Evolutionary conservation across 2,888 invertebrate genomes (phyloP), one percentile per base, ranked within the genome.

Genomic region (Leistus spinibarbis): DNA sequence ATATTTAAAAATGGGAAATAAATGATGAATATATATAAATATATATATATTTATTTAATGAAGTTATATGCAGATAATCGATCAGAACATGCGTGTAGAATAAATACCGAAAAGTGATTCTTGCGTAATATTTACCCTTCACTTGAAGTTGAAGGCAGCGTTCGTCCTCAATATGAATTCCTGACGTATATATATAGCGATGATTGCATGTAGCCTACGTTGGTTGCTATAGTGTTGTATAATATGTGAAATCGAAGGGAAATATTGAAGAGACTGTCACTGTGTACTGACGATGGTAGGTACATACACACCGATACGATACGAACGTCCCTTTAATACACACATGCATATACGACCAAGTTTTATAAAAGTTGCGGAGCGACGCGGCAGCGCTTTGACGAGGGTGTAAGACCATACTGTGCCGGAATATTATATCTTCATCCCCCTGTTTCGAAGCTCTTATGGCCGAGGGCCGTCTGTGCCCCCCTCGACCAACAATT

Each of bases 361-460:
- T 73, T 73, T 67, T 73, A 60, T 73, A 73, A 73, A 73, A 73
- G 73, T 73, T 73, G 19, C 67, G 66, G 67, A 24, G 73, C 54
- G 66, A 9, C 54, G 66, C 16, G 27, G 67, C n/a, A 40, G 40
- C 40, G 40, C 40, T 62, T 23, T 73, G 73, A 73, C 73, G 73
- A 73, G 73, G 73, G 73, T 73, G 67, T 27, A 57, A 60, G 73
- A 72, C 40, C 5, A 40, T 67, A 73, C 72, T 54, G 65, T 63
- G 73, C 19, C 67, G 60, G 67, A 73, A 73, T 67, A 67, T 20
- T 60, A 24, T 62, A 57, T 67, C 66, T 57, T 23, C 62, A 17
- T 20, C 40, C 13, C 2, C 19, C 40, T 24, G 9, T 20, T 10
- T 17, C 40, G 10, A 23, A 23, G 17, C 69, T 16, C 20, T 24